A percentile compares a stretch with the other conserved stretches of the same genome.
Conservation (phyloP, 2,113 vertebrate species). For the Limanda limanda region DNA sequence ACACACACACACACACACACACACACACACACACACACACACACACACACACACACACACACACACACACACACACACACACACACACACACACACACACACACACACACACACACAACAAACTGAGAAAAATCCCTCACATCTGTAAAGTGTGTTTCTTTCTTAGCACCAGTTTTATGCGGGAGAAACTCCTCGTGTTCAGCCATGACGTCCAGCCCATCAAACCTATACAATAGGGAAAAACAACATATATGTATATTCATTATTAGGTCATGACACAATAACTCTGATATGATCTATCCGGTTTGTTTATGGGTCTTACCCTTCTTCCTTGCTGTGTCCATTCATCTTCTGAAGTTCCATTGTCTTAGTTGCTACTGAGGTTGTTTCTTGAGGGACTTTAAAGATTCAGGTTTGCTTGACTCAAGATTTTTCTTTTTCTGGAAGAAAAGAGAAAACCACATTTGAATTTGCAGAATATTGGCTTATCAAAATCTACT, state of each 20-base stretch:
- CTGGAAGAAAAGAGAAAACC: background rate
- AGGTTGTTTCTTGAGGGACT: background rate
- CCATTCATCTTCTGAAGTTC: constrained; percentile 82
- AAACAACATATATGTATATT: background rate
- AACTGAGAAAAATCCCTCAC: constrained; percentile 62
- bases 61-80: too few relatives aligned
- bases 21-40: too few relatives aligned
- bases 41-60: too few relatives aligned
- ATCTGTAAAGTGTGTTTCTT: constrained; percentile 77
- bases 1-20: too few relatives aligned
- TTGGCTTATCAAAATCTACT: background rate
- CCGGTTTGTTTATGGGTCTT: constrained; percentile 15
- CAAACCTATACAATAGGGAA: constrained; percentile 66
- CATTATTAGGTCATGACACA: background rate
- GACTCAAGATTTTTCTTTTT: constrained; percentile 12
- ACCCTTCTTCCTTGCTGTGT: constrained; percentile 75
- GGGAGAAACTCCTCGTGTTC: constrained; percentile 78
- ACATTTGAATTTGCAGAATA: background rate
- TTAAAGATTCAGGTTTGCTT: constrained; percentile 10
- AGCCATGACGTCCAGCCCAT: constrained; percentile 67
- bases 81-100: too few relatives aligned
- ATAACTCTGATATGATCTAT: background rate
- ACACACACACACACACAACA: too few relatives aligned
- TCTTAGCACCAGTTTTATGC: constrained; percentile 63
- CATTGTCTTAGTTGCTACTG: constrained; percentile 57